Evolutionary conservation across 2,888 invertebrate species (phyloP).

Genomic region (Tanaodytes sp.): DNA sequence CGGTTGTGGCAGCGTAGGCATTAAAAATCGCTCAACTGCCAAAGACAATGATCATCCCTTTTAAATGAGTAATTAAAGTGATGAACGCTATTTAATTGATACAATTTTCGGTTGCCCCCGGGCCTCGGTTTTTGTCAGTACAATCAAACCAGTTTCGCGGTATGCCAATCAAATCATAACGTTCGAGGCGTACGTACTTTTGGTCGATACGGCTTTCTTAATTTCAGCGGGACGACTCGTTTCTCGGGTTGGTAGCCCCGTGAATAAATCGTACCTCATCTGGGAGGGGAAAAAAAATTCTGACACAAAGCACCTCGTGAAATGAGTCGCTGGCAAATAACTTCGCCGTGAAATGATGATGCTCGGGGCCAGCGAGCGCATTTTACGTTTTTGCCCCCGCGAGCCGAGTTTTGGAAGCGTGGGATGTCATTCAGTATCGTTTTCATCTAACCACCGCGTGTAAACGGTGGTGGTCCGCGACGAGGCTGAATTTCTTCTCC

Average conservation of each 20-base stretch:
- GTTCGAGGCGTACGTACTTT: background rate
- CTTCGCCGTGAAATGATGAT: slow-evolving; percentile 60
- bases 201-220: slow-evolving; percentile 1
- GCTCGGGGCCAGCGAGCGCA: slow-evolving; percentile 35
- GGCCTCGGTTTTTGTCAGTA: no score
- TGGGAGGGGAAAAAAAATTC: slow-evolving; percentile 27
- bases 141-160: no score
- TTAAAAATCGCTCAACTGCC: no score
- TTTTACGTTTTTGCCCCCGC: slow-evolving; percentile 13
- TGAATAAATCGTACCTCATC: slow-evolving; percentile 37
- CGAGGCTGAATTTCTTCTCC: slow-evolving; percentile 59
- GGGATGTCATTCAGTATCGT: slow-evolving; percentile 71
- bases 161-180: background rate
- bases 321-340: slow-evolving; percentile 54
- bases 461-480: slow-evolving; percentile 2
- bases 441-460: slow-evolving; percentile 66
- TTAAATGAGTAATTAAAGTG: no score
- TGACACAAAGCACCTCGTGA: slow-evolving; percentile 41
- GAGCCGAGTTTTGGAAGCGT: slow-evolving; percentile 54
- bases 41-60: no score
- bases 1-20: no score
- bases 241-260: slow-evolving; percentile 22
- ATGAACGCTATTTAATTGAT: no score
- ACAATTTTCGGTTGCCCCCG: background rate
- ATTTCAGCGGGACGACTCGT: slow-evolving; percentile 27